A percentile compares a stretch with the other conserved stretches of the same genome.
Evolutionary conservation across 2,888 invertebrate species (phyloP).

Genomic region (Callimorpha dominula): DNA sequence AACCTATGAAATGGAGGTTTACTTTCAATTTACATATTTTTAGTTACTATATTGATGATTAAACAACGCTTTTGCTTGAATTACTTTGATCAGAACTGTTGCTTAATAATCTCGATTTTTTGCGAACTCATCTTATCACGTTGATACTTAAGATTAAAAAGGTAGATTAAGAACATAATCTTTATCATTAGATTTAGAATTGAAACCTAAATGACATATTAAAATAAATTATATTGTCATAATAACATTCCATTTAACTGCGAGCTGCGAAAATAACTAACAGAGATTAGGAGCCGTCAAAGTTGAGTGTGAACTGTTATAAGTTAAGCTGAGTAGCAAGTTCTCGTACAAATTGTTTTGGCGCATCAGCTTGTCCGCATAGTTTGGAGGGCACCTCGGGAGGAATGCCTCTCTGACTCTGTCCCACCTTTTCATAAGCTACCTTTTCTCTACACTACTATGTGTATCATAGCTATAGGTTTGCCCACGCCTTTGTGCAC

Average conservation of each 20-base stretch:
- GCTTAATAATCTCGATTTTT: background rate
- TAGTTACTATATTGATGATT: background rate
- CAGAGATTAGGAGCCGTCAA: constrained; percentile 36
- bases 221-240: background rate
- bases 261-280: constrained; percentile 28
- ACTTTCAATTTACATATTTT: too few species aligned
- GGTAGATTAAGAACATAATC: background rate
- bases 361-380: constrained; percentile 60
- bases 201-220: background rate
- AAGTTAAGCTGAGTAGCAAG: constrained; percentile 45
- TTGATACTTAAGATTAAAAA: background rate
- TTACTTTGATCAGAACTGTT: background rate
- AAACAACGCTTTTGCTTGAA: background rate
- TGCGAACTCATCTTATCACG: background rate
- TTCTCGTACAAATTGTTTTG: constrained; percentile 58
- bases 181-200: background rate
- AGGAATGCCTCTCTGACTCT: constrained; percentile 65
- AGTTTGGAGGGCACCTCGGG: constrained; percentile 61
- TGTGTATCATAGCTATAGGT: constrained; percentile 29
- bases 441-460: constrained; percentile 58
- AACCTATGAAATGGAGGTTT: too few species aligned
- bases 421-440: constrained; percentile 59
- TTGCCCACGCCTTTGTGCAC: constrained; percentile 52
- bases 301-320: constrained; percentile 43
- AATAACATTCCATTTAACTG: constrained; percentile 14